A percentile compares a stretch with the other conserved stretches of the same genome.
Conservation (phyloP, 2,888 invertebrate genomes). For the Caenorhabditis virilis region DNA sequence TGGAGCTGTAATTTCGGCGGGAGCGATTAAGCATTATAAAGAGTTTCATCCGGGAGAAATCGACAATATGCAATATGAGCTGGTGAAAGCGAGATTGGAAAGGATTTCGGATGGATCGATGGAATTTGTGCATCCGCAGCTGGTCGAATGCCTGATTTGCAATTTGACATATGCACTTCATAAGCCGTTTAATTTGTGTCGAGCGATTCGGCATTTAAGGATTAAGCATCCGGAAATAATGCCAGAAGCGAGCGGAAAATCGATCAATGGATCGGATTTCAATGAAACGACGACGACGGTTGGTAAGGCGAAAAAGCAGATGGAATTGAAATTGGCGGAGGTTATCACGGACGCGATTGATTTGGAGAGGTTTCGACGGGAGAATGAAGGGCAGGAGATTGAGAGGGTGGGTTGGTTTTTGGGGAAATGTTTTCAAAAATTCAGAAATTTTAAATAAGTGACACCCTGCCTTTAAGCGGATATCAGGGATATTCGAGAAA, state of each 20-base stretch:
- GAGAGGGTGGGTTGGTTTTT: slow-evolving; percentile 33
- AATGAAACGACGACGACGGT: slow-evolving; percentile 9
- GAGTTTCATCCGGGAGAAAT: slow-evolving; percentile 56
- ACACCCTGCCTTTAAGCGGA: too few species aligned
- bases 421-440: neutral
- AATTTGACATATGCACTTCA: slow-evolving; percentile 64
- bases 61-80: slow-evolving; percentile 63
- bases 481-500: too few species aligned
- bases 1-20: slow-evolving; percentile 54
- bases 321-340: slow-evolving; percentile 29
- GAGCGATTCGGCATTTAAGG: slow-evolving; percentile 67
- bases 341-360: slow-evolving; percentile 45
- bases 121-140: slow-evolving; percentile 63
- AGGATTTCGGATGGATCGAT: slow-evolving; percentile 66
- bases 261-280: slow-evolving; percentile 19
- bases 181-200: slow-evolving; percentile 66
- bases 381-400: slow-evolving; percentile 41
- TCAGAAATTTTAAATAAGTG: neutral
- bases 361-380: slow-evolving; percentile 41
- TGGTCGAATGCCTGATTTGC: slow-evolving; percentile 67
- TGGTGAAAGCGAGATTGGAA: slow-evolving; percentile 62
- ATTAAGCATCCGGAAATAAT: slow-evolving; percentile 61
- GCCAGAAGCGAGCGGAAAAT: slow-evolving; percentile 61
- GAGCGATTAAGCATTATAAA: slow-evolving; percentile 65
- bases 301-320: neutral